Conservation (phyloP, 2,888 invertebrate species). For the Aelia acuminata region DNA sequence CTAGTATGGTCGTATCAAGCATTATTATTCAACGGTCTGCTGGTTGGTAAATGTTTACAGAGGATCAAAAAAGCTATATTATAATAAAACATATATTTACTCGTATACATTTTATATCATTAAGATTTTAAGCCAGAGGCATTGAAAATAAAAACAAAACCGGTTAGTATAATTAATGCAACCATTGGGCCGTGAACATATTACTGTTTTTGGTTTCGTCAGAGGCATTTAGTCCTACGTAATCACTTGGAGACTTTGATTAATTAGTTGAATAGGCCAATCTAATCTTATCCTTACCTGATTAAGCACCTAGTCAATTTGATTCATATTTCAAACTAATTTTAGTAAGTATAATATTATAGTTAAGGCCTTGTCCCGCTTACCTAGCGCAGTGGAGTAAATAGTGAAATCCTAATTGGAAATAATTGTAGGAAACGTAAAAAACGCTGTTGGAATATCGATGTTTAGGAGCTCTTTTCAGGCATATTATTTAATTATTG, state of each 20-base stretch:
- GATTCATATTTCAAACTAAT: neutral
- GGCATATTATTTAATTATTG: no score
- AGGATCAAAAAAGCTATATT: neutral
- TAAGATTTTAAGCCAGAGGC: neutral
- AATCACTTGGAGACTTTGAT: neutral
- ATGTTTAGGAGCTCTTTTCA: no score
- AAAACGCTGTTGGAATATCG: no score
- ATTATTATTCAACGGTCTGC: no score
- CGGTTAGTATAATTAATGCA: neutral
- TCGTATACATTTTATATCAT: neutral
- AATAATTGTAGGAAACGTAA: no score
- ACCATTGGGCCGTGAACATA: neutral
- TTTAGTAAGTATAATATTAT: neutral
- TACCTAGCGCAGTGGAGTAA: no score
- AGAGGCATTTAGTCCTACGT: slow-evolving; percentile 3
- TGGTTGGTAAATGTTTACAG: neutral
- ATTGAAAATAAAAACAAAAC: slow-evolving; percentile 5
- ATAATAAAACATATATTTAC: no score
- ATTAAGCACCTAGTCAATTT: neutral
- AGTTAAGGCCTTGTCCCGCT: no score
- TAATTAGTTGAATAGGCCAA: neutral
- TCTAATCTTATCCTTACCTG: neutral
- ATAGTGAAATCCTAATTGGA: no score
- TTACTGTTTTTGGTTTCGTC: neutral
- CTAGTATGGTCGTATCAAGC: no score